Base-by-base conservation (phyloP, 2,888 invertebrate species). In the Drosophila dives region DNA sequence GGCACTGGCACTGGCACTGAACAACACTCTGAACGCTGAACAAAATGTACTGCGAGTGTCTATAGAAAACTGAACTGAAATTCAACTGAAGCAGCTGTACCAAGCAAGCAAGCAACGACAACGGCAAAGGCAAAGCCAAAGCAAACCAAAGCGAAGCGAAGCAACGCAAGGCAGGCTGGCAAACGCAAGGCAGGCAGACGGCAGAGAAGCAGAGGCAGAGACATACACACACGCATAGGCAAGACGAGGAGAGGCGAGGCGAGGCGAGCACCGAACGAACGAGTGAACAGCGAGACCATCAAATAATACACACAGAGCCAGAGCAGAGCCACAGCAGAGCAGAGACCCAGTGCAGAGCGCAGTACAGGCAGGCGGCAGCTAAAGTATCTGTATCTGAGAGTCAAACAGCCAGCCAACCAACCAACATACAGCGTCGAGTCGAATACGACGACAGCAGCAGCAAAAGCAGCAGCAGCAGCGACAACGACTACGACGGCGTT, bases 31-130 rank as follows among this genome's bases (percentile, higher is more conserved):
- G 77, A 79, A 74, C 85, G 81, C 77, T 83, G 84, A 85, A 89
- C 85, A 76, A 86, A 86, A 84, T 81, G 85, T 89, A 88, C 90
- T 89, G 89, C 78, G 83, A 86, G 73, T 76, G 81, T 72, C 87
- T 84, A 86, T 86, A 86, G 91, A 86, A 89, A 87, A 85, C 91
- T 90, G 91, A 86, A 86, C 86, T 86, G 91, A 86, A 85, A 86
- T 90, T 90, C 80, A 86, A 90, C 86, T 86, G 86, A 90, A 90
- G 86, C 86, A 91, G 86, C 86, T 86, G 86, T 86, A 86, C 86
- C 91, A 85, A 56, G 90, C 89, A 83, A 79, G 36, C 36, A 55
- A 38, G 80, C 77, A 80, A 78, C 69, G 77, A 64, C 70, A 77
- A 64, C 53, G 55, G 89, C 89, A 84, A 80, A 76, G 80, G 81